phyloP scores from a whole-genome alignment of 2,888 invertebrate genomes.

The Luperina testacea region DNA sequence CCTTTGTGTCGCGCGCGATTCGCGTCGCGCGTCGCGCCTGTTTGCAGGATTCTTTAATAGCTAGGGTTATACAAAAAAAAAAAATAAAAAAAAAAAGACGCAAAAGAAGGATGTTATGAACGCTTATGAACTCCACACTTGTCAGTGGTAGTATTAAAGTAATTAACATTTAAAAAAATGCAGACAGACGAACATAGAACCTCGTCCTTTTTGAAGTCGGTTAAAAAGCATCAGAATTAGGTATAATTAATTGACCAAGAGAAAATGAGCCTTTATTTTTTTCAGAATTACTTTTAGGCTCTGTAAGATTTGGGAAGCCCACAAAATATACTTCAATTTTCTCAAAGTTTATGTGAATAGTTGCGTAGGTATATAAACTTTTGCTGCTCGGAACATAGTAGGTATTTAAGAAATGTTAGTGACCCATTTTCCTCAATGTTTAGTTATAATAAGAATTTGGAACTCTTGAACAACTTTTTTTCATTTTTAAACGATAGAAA shows the following conservation, averaged over 20 bases:
- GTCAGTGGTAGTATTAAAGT: too few species aligned
- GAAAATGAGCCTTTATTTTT: background rate
- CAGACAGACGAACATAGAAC: too few species aligned
- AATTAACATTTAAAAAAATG: too few species aligned
- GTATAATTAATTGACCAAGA: background rate
- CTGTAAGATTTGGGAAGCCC: background rate
- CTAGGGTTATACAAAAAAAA: too few species aligned
- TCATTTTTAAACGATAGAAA: background rate
- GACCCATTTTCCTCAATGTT: slow-evolving; percentile 32
- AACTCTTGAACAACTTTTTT: background rate
- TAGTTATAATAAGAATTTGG: slow-evolving; percentile 11
- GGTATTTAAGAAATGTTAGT: slow-evolving; percentile 1
- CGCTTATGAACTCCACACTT: too few species aligned
- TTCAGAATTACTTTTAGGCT: background rate
- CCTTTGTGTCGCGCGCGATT: too few species aligned
- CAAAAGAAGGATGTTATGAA: too few species aligned
- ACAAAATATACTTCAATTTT: slow-evolving; percentile 23
- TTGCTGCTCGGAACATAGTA: slow-evolving; percentile 2
- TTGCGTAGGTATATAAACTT: background rate
- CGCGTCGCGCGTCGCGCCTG: too few species aligned
- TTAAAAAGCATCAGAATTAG: background rate
- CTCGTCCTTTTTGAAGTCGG: too few species aligned
- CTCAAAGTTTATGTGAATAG: background rate
- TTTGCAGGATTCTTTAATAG: too few species aligned
- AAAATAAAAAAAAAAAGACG: too few species aligned